These are phyloP conservation scores for Chesias legatella DNA, from an alignment of 2,888 invertebrate genomes.

Conservation along the genomic window DNA sequence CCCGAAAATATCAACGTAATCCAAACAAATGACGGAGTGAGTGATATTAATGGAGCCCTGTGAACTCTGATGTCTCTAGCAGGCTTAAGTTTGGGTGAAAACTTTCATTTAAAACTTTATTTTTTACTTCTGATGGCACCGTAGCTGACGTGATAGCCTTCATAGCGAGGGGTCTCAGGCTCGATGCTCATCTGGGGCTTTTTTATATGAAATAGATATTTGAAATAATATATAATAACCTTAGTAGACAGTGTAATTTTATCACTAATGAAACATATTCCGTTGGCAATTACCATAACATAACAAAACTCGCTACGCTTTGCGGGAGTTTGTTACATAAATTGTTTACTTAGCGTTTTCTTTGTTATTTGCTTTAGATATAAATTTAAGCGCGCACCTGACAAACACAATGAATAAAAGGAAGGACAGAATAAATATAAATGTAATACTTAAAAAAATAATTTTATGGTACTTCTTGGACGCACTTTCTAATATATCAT, in stretches of 20 bases:
- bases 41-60: constrained; percentile 48
- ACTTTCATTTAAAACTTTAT: constrained; percentile 1
- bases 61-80: neutral
- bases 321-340: constrained; percentile 6
- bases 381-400: constrained; percentile 39
- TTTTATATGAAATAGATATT: too few species aligned
- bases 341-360: constrained; percentile 24
- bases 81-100: neutral
- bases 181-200: too few species aligned
- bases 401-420: constrained; percentile 11
- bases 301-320: constrained; percentile 1
- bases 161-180: too few species aligned
- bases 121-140: too few species aligned
- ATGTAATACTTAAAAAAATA: too few species aligned
- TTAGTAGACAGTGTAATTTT: too few species aligned
- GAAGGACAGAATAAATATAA: too few species aligned
- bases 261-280: too few species aligned
- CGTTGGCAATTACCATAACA: neutral
- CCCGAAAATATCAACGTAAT: constrained; percentile 50
- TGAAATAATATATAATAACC: too few species aligned
- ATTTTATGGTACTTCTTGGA: too few species aligned
- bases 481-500: too few species aligned
- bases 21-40: constrained; percentile 49
- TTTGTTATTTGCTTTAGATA: constrained; percentile 31
- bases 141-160: too few species aligned